phyloP scores from a whole-genome alignment of 2,797 vertebrate species.

The Streptopelia turtur region DNA sequence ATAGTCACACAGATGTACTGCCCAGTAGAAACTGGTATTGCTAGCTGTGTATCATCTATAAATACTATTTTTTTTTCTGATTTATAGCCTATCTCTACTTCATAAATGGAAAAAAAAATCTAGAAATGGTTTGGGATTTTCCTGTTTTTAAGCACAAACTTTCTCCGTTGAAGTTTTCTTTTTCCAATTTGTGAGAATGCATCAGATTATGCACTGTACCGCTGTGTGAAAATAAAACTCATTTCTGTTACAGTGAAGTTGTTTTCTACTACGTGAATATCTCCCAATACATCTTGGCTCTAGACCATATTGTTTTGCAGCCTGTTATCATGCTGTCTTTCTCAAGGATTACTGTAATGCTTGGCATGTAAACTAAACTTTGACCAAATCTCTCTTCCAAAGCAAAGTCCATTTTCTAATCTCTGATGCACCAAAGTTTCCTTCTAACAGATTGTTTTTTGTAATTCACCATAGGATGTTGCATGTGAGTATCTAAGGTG shows the following conservation, averaged over 20 bases:
- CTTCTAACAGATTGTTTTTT: not conserved
- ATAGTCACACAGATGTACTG: conserved; percentile 78
- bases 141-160: not conserved
- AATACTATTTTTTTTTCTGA: conserved; percentile 35
- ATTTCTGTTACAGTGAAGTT: not conserved
- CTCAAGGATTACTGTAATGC: not conserved
- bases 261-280: conserved; percentile 6
- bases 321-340: not conserved
- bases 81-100: conserved; percentile 53
- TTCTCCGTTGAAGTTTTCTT: not conserved
- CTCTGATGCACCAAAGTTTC: not conserved
- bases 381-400: not conserved
- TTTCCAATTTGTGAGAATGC: not conserved
- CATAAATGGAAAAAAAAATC: not conserved
- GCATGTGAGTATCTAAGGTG: not conserved
- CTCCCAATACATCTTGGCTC: not conserved
- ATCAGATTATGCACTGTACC: not conserved
- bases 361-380: not conserved
- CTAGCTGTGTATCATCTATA: conserved; percentile 79
- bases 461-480: not conserved
- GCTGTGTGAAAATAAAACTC: not conserved
- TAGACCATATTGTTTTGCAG: not conserved
- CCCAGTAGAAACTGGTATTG: conserved; percentile 76
- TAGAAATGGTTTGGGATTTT: not conserved
- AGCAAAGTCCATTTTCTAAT: not conserved